A percentile compares a stretch with the other conserved stretches of the same genome.
Evolutionary conservation across 2,113 vertebrate genomes (phyloP).

Genomic region (Lepus americanus): DNA sequence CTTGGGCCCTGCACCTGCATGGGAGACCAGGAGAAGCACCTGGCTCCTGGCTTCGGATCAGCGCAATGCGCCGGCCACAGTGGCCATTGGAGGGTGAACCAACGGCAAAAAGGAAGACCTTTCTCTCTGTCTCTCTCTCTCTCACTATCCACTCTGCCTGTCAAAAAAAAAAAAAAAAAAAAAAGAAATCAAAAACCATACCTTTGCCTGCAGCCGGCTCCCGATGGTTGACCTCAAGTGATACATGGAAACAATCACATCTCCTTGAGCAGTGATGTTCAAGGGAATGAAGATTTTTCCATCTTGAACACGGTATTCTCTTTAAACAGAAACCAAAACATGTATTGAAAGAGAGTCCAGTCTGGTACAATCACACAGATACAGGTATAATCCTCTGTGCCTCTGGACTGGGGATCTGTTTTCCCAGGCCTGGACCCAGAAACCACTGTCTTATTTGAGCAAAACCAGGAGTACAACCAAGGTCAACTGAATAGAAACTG

Average conservation of each 20-base stretch:
- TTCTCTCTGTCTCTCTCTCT: no score
- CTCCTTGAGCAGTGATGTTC: constrained; percentile 95
- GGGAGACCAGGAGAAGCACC: no score
- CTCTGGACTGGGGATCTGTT: neutral
- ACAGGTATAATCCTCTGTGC: neutral
- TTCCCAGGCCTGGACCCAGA: neutral
- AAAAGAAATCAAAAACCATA: no score
- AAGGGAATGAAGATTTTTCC: constrained; percentile 96
- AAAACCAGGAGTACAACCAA: neutral
- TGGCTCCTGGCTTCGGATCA: no score
- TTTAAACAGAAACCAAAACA: constrained; percentile 82
- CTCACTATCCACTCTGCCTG: no score
- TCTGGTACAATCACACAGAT: neutral
- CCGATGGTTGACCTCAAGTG: constrained; percentile 98
- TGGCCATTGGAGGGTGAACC: no score
- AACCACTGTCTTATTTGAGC: neutral
- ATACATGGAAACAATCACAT: constrained; percentile 95
- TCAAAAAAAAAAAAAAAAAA: no score
- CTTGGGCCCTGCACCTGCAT: no score
- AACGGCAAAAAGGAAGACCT: no score
- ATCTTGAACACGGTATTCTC: constrained; percentile 96
- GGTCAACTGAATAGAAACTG: neutral
- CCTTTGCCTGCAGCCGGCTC: constrained; percentile 98
- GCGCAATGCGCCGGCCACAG: no score
- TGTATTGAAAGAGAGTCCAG: constrained; percentile 5